These are phyloP conservation scores for Gryon sp. DNA, from an alignment of 1,140 invertebrate genomes.

Conservation along the genomic window DNA sequence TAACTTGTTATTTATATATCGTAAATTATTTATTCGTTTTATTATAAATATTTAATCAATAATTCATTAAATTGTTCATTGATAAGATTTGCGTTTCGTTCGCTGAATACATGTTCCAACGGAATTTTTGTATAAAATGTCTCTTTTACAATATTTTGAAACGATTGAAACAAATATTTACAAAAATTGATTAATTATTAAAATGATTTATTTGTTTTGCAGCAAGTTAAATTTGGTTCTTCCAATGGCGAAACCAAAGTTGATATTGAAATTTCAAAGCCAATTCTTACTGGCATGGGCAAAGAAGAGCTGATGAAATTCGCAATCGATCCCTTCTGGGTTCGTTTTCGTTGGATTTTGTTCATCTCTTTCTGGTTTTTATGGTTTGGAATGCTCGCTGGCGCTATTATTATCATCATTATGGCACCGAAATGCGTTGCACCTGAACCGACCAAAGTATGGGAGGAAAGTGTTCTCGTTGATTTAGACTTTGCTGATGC, in stretches of 20 bases:
- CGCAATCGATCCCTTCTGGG: constrained; percentile 95
- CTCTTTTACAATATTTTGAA: too few relatives aligned
- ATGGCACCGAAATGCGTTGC: constrained; percentile 90
- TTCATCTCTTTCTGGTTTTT: constrained; percentile 92
- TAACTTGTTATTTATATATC: too few relatives aligned
- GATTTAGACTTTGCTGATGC: constrained; percentile 75
- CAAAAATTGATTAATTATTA: constrained; percentile 34
- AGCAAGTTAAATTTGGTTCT: constrained; percentile 84
- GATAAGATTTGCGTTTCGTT: too few relatives aligned
- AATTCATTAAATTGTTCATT: too few relatives aligned
- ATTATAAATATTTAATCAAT: too few relatives aligned
- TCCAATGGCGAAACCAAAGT: constrained; percentile 93
- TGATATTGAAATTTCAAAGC: constrained; percentile 84
- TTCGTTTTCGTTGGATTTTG: constrained; percentile 89
- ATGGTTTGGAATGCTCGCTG: constrained; percentile 91
- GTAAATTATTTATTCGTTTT: too few relatives aligned
- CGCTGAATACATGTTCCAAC: too few relatives aligned
- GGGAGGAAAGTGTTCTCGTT: constrained; percentile 78
- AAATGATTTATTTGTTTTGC: constrained; percentile 45
- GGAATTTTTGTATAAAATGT: too few relatives aligned
- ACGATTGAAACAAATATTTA: too few relatives aligned
- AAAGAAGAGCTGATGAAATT: constrained; percentile 96
- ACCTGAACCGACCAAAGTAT: constrained; percentile 85
- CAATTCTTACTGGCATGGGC: constrained; percentile 88
- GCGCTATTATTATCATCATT: constrained; percentile 90